A percentile compares a stretch with the other conserved stretches of the same genome.
These are phyloP conservation scores for Anoplius nigerrimus DNA, from an alignment of 2,888 invertebrate species.

Conservation along the genomic window DNA sequence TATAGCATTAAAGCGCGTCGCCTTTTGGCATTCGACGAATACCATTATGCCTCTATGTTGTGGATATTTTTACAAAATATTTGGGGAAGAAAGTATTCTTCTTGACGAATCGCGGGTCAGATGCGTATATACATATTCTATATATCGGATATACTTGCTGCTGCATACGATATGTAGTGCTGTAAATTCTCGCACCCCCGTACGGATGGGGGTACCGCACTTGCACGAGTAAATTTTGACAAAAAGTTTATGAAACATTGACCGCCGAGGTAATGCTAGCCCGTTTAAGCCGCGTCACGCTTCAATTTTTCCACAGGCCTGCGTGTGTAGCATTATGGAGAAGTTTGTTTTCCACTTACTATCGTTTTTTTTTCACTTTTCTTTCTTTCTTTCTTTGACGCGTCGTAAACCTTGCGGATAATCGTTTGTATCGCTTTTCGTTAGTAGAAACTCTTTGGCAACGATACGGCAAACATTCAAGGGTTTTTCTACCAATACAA, in stretches of 20 bases:
- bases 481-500: conserved; percentile 10
- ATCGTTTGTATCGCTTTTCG: conserved; percentile 17
- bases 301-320: conserved; percentile 20
- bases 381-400: too few relatives aligned
- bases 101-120: conserved; percentile 29
- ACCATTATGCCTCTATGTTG: conserved; percentile 48
- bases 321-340: conserved; percentile 7
- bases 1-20: conserved; percentile 50
- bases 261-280: background rate
- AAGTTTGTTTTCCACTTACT: conserved; percentile 10
- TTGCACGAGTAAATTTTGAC: background rate
- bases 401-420: conserved; percentile 18
- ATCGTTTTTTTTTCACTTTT: too few relatives aligned
- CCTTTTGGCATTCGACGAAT: conserved; percentile 55
- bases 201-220: too few relatives aligned
- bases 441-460: conserved; percentile 25
- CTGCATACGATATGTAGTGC: too few relatives aligned
- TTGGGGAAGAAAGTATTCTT: conserved; percentile 34
- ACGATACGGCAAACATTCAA: conserved; percentile 19
- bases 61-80: conserved; percentile 49
- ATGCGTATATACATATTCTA: conserved; percentile 17
- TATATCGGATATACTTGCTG: conserved; percentile 45
- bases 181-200: too few relatives aligned
- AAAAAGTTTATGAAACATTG: conserved; percentile 1
- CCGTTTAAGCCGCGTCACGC: conserved; percentile 2